Evolutionary conservation across 2,113 vertebrate genomes (phyloP).

Genomic region (Ascaphus truei): DNA sequence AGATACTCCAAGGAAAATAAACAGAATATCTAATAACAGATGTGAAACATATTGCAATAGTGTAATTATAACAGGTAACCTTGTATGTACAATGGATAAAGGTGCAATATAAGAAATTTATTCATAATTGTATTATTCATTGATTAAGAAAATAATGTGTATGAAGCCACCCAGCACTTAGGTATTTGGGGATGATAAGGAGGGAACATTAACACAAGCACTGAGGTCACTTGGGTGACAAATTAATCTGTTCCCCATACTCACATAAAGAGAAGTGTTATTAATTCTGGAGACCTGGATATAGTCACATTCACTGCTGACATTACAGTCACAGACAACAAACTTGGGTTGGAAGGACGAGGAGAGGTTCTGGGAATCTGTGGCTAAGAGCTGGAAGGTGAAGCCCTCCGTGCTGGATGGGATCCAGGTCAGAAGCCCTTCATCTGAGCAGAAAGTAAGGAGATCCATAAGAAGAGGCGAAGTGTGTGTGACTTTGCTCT

Average conservation of each 20-base stretch:
- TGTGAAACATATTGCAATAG: not conserved
- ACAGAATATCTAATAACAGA: too few relatives aligned
- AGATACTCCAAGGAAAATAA: not conserved
- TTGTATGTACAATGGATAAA: too few relatives aligned
- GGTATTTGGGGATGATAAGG: too few relatives aligned
- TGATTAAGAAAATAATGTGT: too few relatives aligned
- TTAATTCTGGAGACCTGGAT: slow-evolving; percentile 6
- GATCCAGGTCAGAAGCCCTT: slow-evolving; percentile 35
- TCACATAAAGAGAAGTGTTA: slow-evolving; percentile 45
- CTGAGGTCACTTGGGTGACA: too few relatives aligned
- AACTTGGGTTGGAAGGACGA: slow-evolving; percentile 29
- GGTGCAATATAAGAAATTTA: too few relatives aligned
- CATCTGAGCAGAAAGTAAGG: not conserved
- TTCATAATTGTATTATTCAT: too few relatives aligned
- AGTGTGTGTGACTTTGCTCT: too few relatives aligned
- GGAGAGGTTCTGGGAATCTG: not conserved
- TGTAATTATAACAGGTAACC: too few relatives aligned
- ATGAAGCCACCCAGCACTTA: too few relatives aligned
- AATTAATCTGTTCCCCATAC: not conserved
- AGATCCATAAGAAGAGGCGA: too few relatives aligned
- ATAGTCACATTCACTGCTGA: slow-evolving; percentile 31
- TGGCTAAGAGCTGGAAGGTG: slow-evolving; percentile 40
- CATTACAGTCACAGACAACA: slow-evolving; percentile 35
- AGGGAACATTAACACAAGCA: too few relatives aligned
- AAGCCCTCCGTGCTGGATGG: slow-evolving; percentile 23